A percentile compares a stretch with the other conserved stretches of the same genome.
phyloP scores from a whole-genome alignment of 2,888 invertebrate species.

The Aphrophora alni region DNA sequence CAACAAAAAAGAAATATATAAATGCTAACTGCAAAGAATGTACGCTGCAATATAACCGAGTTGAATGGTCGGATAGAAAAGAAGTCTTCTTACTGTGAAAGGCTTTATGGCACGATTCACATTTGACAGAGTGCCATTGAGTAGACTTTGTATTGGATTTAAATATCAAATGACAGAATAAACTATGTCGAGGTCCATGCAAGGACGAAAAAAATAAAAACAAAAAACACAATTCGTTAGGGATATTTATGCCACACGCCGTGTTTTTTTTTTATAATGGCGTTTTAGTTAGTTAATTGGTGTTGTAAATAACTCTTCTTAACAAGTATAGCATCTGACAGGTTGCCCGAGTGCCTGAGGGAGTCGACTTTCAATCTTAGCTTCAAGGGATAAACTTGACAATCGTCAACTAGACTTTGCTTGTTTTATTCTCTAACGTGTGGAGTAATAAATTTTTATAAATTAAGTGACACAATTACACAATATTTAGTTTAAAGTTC shows the following conservation, averaged over 20 bases:
- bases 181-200: background rate
- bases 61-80: background rate
- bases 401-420: too few species aligned
- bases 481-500: too few species aligned
- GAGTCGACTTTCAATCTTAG: background rate
- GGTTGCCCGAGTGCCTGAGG: background rate
- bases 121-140: background rate
- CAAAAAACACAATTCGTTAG: background rate
- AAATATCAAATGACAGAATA: background rate
- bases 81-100: background rate
- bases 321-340: background rate
- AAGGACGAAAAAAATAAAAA: background rate
- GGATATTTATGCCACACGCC: background rate
- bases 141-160: background rate
- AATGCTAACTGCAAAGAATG: background rate
- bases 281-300: background rate
- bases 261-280: background rate
- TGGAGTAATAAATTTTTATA: too few species aligned
- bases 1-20: background rate
- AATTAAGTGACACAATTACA: too few species aligned
- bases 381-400: too few species aligned
- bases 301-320: background rate
- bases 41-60: background rate
- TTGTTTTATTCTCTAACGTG: too few species aligned
- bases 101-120: background rate